A percentile compares a stretch with the other conserved stretches of the same genome.
These are phyloP conservation scores for Acridotheres tristis DNA, from an alignment of 2,797 vertebrate genomes.

Conservation along the genomic window DNA sequence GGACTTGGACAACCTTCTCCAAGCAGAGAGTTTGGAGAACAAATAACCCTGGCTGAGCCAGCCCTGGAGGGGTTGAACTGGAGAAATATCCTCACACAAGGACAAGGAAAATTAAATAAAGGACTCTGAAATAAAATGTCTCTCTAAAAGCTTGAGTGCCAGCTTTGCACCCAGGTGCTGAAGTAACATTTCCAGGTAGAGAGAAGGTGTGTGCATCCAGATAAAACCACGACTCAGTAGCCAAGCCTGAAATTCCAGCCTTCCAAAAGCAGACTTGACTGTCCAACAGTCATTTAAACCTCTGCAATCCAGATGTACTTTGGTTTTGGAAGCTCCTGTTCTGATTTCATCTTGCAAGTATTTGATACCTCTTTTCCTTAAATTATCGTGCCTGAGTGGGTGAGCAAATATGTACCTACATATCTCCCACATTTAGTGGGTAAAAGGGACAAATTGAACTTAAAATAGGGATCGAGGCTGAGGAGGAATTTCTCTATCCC, in stretches of 20 bases:
- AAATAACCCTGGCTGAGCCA: not conserved
- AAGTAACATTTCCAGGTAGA: not conserved
- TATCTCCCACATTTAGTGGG: not conserved
- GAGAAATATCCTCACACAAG: not conserved
- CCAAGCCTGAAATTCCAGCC: not conserved
- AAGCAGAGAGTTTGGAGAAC: not conserved
- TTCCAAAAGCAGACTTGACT: not conserved
- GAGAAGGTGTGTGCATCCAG: not conserved
- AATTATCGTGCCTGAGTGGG: not conserved
- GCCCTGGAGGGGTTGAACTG: not conserved
- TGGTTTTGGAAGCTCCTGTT: not conserved
- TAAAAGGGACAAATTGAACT: not conserved
- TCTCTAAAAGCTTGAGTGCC: not conserved
- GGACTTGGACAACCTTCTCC: not conserved
- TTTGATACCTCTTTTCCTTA: not conserved
- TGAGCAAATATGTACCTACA: not conserved
- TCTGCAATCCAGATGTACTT: not conserved
- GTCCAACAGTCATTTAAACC: not conserved
- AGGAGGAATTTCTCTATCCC: rapidly evolving
- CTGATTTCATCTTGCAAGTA: not conserved
- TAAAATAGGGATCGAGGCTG: not conserved
- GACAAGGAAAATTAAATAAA: not conserved
- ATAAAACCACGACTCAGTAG: not conserved
- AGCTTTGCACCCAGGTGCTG: not conserved
- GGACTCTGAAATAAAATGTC: not conserved